phyloP scores from a whole-genome alignment of 2,113 vertebrate species.

The Centropristis striata region DNA sequence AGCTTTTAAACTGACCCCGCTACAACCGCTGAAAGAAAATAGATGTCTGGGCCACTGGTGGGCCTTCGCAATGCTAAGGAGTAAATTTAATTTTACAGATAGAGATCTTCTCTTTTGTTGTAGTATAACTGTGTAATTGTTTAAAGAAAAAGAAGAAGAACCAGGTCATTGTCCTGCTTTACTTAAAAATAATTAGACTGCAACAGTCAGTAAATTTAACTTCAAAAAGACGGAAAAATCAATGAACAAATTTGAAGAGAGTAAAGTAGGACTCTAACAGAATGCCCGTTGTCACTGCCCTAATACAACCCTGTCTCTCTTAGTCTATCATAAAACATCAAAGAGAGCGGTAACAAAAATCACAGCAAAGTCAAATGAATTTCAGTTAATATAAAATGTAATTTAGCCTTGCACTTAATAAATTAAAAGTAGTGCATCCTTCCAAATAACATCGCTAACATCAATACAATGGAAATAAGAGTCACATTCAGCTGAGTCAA shows the following conservation, averaged over 20 bases:
- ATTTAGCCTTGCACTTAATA: too few species aligned
- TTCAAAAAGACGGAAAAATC: not conserved
- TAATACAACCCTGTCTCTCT: not conserved
- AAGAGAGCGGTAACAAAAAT: not conserved
- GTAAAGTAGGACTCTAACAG: not conserved
- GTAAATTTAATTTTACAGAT: too few species aligned
- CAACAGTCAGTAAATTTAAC: not conserved
- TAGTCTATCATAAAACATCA: not conserved
- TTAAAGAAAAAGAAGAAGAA: not conserved
- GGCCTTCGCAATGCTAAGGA: too few species aligned
- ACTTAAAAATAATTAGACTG: not conserved
- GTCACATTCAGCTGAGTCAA: not conserved
- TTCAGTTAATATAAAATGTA: not conserved
- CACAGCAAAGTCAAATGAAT: not conserved
- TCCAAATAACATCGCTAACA: not conserved
- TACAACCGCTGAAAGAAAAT: too few species aligned
- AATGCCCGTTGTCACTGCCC: not conserved
- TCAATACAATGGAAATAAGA: not conserved
- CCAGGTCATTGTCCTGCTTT: not conserved
- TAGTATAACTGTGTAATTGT: too few species aligned
- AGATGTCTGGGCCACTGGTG: too few species aligned
- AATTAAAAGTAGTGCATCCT: not conserved
- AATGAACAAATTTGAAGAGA: not conserved
- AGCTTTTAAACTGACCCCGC: too few species aligned
- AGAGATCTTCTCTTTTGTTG: too few species aligned